Base-by-base conservation (phyloP, 2,888 invertebrate species). In the Mythimna loreyi region DNA sequence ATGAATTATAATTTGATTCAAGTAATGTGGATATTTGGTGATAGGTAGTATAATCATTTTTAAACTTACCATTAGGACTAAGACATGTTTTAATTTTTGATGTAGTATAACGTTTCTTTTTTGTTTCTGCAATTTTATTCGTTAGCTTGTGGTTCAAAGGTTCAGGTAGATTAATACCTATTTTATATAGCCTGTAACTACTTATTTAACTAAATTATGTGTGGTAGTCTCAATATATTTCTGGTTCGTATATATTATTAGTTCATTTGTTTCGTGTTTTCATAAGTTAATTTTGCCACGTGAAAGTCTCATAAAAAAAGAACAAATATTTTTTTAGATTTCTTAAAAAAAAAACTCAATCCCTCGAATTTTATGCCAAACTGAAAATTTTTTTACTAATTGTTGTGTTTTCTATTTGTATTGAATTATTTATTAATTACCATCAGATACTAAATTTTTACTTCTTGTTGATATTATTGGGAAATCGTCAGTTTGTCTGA, bases 1-100 rank as follows among this genome's bases (percentile, higher is more conserved):
- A 21, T 69, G 16, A 9, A 11, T 30, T 19, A 8, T 33, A 9
- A 58, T 23, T n/a, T 11, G 16, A n/a, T n/a, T 72, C 6, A 30
- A n/a, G 16, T 30, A 9, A 47, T n/a, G 87, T 89, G 90, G 89
- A 90, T 89, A 87, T 85, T 89, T 85, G 81, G 77, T 69, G 69
- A 81, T 71, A 45, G 50, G 58, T 11, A 68, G 16, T 50, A 55
- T 59, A 50, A 47, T 33, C 56, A 52, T 40, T 4, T 25, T 43
- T 0, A 25, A 25, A 75, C 72, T 55, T 55, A 55, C 55, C 53
- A 33, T 13, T 25, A 8, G n/a, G 43, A 43, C 5, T 43, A 19
- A 3, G 50, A 8, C 6, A 33, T 13, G 0, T n/a, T 6, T 33
- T 16, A n/a, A n/a, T n/a, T 45, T 45, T 3, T 45, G n/a, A 43